These are phyloP conservation scores for Nannobrachium achirus DNA, from an alignment of 2,113 vertebrate genomes.

Conservation along the genomic window DNA sequence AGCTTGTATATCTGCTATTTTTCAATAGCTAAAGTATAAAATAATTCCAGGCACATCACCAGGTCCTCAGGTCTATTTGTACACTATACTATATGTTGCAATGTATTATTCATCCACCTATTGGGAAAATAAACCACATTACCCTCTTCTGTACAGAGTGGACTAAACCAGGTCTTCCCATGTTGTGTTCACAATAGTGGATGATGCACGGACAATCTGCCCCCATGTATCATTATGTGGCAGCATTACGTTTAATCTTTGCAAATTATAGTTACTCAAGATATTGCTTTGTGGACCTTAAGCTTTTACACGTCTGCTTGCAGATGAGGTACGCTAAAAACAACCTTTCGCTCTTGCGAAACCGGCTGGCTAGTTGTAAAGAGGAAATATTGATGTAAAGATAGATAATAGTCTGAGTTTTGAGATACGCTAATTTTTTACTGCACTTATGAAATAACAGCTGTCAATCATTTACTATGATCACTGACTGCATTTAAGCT, in stretches of 20 bases:
- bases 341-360: conserved; percentile 44
- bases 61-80: too few species aligned
- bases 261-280: conserved; percentile 39
- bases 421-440: conserved; percentile 23
- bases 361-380: conserved; percentile 40
- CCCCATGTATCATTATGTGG: not conserved
- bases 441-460: conserved; percentile 27
- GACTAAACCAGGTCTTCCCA: not conserved
- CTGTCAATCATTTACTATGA: not conserved
- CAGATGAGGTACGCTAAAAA: conserved; percentile 17
- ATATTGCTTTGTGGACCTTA: conserved; percentile 63
- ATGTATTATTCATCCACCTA: not conserved
- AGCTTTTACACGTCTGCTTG: conserved; percentile 54
- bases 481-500: not conserved
- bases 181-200: not conserved
- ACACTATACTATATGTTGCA: too few species aligned
- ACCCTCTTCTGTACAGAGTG: not conserved
- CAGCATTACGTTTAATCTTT: conserved; percentile 7
- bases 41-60: too few species aligned
- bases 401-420: conserved; percentile 36
- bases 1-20: too few species aligned
- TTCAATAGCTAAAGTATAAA: too few species aligned
- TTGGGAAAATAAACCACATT: not conserved
- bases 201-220: not conserved
- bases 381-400: not conserved